A percentile compares a stretch with the other conserved stretches of the same genome.
Conservation (phyloP, 2,888 invertebrate species). For the Lycia hirtaria region DNA sequence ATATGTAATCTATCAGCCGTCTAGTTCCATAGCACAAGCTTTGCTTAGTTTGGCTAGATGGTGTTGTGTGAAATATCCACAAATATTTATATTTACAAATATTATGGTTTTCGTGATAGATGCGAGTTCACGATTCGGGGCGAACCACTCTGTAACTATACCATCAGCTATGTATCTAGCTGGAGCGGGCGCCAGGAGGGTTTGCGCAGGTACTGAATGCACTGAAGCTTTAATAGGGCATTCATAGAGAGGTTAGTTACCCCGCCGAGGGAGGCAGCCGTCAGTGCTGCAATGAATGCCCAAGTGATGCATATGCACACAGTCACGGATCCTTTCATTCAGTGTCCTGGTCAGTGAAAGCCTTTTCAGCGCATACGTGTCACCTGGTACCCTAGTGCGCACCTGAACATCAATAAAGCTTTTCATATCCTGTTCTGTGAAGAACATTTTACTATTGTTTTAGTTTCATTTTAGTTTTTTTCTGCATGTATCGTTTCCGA, state of each 20-base stretch:
- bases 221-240: constrained; percentile 41
- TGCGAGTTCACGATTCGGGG: too few relatives aligned
- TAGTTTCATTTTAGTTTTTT: not conserved
- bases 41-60: too few relatives aligned
- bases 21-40: too few relatives aligned
- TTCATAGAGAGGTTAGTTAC: constrained; percentile 70
- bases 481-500: not conserved
- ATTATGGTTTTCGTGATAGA: too few relatives aligned
- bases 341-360: constrained; percentile 72
- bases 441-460: not conserved
- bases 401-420: constrained; percentile 11
- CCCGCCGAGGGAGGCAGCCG: constrained; percentile 60
- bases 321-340: constrained; percentile 66
- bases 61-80: too few relatives aligned
- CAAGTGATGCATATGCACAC: constrained; percentile 68
- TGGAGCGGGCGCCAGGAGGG: too few relatives aligned
- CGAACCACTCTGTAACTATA: constrained; percentile 12
- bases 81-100: too few relatives aligned
- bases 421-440: not conserved
- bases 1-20: too few relatives aligned
- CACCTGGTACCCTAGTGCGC: constrained; percentile 74
- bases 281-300: constrained; percentile 70
- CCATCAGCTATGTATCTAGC: not conserved
- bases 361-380: constrained; percentile 67
- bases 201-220: constrained; percentile 16